Evolutionary conservation across 2,797 vertebrate species (phyloP).

Genomic region (Pygocentrus nattereri): DNA sequence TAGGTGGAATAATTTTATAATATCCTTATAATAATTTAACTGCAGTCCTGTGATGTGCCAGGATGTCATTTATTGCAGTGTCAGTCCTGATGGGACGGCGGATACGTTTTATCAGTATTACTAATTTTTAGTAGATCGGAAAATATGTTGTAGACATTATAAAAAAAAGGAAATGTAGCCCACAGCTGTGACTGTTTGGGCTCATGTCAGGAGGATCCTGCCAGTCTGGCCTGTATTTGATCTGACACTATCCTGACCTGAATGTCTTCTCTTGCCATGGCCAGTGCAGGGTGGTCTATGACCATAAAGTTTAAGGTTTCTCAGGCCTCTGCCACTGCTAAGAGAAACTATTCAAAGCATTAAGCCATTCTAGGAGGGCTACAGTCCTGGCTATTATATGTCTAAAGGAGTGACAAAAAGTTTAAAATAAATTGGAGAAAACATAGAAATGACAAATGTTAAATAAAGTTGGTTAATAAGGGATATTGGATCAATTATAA

Average conservation of each 20-base stretch:
- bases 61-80: too few species aligned
- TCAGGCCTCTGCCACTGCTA: neutral
- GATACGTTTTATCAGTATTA: too few species aligned
- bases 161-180: too few species aligned
- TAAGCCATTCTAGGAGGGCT: neutral
- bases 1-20: too few species aligned
- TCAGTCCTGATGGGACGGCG: too few species aligned
- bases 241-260: slow-evolving; percentile 1
- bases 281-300: neutral
- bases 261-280: slow-evolving; percentile 6
- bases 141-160: neutral
- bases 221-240: neutral
- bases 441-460: neutral
- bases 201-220: neutral
- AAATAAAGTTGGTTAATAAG: neutral
- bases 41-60: too few species aligned
- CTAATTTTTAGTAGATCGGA: too few species aligned
- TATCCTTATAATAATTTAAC: too few species aligned
- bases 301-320: neutral
- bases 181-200: neutral
- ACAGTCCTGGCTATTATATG: neutral
- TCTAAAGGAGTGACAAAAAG: neutral
- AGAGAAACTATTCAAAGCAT: neutral
- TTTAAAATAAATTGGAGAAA: neutral
- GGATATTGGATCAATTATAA: too few species aligned